Percentiles rank a stretch among this genome's conserved stretches.
These are phyloP conservation scores for Taenioides sp. DNA, from an alignment of 2,797 vertebrate species.

Conservation along the genomic window DNA sequence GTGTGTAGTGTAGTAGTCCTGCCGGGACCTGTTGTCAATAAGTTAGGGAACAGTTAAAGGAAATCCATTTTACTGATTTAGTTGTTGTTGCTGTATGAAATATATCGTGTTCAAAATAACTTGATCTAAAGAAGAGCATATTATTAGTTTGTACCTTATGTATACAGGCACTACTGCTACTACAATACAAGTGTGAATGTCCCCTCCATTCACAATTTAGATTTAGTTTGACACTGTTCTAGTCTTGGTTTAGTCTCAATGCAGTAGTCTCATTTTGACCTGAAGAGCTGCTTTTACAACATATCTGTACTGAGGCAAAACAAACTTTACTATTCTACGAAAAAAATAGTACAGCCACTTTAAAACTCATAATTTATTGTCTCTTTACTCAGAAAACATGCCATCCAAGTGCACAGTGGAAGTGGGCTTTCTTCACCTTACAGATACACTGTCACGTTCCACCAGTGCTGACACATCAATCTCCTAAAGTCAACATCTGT, in stretches of 20 bases:
- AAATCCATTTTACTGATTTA: background rate
- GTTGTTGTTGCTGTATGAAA: background rate
- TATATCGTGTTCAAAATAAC: background rate
- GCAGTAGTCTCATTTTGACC: too few relatives aligned
- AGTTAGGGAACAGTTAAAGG: background rate
- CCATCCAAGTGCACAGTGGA: background rate
- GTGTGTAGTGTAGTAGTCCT: background rate
- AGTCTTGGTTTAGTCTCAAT: too few relatives aligned
- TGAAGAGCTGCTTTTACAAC: too few relatives aligned
- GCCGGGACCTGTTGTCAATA: background rate
- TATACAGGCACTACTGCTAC: too few relatives aligned
- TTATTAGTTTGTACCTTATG: background rate
- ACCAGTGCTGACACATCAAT: slow-evolving; percentile 4
- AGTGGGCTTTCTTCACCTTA: slow-evolving; percentile 16
- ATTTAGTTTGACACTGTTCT: too few relatives aligned
- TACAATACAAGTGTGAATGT: too few relatives aligned
- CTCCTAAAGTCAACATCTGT: slow-evolving; percentile 23
- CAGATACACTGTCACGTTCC: background rate
- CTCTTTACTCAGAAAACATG: background rate
- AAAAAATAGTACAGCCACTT: background rate
- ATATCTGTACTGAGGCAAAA: too few relatives aligned
- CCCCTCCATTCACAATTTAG: too few relatives aligned
- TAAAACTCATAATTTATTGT: background rate
- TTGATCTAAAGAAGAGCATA: background rate
- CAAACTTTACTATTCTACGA: too few relatives aligned